phyloP scores from a whole-genome alignment of 2,113 vertebrate species.

The Emydocephalus ijimae region DNA sequence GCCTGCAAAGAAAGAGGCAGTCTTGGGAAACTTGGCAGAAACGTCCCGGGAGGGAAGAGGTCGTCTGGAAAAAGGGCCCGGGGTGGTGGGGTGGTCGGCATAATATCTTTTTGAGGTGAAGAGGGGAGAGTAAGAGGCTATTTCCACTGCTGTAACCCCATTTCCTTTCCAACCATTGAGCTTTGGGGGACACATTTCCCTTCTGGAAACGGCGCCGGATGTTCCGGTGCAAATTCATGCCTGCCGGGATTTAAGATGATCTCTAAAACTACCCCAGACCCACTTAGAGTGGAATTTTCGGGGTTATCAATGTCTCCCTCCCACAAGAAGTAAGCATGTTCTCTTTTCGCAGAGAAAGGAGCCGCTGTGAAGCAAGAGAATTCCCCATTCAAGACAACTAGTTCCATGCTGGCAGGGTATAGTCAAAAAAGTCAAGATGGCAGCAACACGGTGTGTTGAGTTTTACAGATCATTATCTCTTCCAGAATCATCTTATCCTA shows the following conservation, averaged over 20 bases:
- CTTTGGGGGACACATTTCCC: background rate
- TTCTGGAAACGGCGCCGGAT: too few species aligned
- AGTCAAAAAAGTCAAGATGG: background rate
- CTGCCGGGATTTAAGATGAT: background rate
- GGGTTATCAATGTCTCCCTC: background rate
- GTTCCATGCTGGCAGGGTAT: background rate
- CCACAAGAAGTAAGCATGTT: too few species aligned
- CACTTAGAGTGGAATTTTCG: too few species aligned
- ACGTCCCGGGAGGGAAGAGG: background rate
- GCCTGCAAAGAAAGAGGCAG: constrained; percentile 70
- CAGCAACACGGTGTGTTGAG: background rate
- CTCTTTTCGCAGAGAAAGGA: background rate
- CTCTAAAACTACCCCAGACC: background rate
- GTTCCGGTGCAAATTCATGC: background rate
- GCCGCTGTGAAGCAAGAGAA: too few species aligned
- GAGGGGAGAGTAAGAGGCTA: background rate
- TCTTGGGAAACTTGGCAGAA: background rate
- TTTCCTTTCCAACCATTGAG: background rate
- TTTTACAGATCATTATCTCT: background rate
- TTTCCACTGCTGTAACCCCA: background rate
- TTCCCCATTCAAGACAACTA: too few species aligned
- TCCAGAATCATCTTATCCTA: too few species aligned
- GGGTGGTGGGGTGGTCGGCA: background rate
- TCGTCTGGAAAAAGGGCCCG: background rate
- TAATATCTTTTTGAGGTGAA: background rate